Conservation (phyloP, 2,797 vertebrate species). For the Brachyrhaphis roseni region DNA sequence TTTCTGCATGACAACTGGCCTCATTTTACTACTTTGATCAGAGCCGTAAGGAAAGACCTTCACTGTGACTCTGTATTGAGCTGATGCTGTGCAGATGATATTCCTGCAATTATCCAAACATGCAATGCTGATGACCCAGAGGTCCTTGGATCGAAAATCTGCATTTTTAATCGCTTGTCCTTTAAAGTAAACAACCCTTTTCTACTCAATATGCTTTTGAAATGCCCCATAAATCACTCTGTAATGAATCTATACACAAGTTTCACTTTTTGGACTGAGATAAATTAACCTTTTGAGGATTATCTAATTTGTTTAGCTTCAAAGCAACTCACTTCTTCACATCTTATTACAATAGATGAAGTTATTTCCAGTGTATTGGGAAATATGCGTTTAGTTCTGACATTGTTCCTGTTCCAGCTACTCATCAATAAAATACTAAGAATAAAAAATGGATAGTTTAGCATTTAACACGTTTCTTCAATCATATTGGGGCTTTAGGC, state of each 20-base stretch:
- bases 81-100: background rate
- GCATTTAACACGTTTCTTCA: slow-evolving; percentile 1
- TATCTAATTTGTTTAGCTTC: background rate
- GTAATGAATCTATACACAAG: background rate
- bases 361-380: background rate
- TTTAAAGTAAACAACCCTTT: background rate
- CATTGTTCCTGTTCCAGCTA: background rate
- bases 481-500: background rate
- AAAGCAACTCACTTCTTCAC: background rate
- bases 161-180: background rate
- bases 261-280: background rate
- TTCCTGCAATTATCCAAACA: background rate
- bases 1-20: background rate
- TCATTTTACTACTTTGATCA: background rate
- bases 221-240: background rate
- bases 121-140: background rate
- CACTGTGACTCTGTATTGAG: background rate
- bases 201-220: background rate
- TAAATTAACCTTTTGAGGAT: background rate
- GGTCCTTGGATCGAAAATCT: background rate
- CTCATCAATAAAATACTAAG: slow-evolving; percentile 1
- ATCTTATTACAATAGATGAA: background rate
- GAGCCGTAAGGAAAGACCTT: background rate
- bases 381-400: background rate
- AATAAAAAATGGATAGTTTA: background rate